These are phyloP conservation scores for Vidua chalybeata DNA, from an alignment of 2,113 vertebrate genomes.

Conservation along the genomic window DNA sequence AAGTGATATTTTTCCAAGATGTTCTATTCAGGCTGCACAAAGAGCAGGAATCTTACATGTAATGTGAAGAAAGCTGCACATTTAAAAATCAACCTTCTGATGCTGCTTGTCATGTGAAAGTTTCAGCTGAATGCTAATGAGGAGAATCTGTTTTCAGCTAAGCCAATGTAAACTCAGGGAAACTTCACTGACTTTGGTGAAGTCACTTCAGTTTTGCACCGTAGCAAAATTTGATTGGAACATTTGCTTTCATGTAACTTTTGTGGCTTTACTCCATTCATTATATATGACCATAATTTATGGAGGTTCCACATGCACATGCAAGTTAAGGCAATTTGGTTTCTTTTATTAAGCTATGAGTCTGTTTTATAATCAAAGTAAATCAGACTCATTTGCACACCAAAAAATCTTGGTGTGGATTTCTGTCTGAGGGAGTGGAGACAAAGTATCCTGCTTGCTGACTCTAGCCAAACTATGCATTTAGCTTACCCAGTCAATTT, in stretches of 20 bases:
- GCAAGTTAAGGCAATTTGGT: constrained; percentile 63
- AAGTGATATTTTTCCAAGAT: neutral
- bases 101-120: constrained; percentile 25
- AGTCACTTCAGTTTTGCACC: constrained; percentile 57
- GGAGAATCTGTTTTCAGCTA: constrained; percentile 22
- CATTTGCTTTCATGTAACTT: constrained; percentile 61
- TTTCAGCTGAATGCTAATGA: constrained; percentile 54
- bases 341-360: constrained; percentile 69
- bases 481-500: constrained; percentile 60
- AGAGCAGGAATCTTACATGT: neutral
- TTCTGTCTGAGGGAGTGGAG: constrained; percentile 65
- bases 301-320: constrained; percentile 60
- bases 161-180: constrained; percentile 46
- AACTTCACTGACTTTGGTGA: constrained; percentile 23
- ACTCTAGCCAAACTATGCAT: constrained; percentile 35
- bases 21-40: neutral
- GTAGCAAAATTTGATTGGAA: constrained; percentile 39
- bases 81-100: neutral
- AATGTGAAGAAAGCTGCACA: neutral
- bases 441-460: constrained; percentile 52
- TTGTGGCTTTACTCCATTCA: constrained; percentile 49
- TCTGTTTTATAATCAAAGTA: constrained; percentile 69
- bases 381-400: constrained; percentile 66
- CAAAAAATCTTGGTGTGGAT: constrained; percentile 65
- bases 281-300: constrained; percentile 61